These are phyloP conservation scores for Lepidotrigona ventralis DNA, from an alignment of 1,140 invertebrate genomes.

Conservation along the genomic window DNA sequence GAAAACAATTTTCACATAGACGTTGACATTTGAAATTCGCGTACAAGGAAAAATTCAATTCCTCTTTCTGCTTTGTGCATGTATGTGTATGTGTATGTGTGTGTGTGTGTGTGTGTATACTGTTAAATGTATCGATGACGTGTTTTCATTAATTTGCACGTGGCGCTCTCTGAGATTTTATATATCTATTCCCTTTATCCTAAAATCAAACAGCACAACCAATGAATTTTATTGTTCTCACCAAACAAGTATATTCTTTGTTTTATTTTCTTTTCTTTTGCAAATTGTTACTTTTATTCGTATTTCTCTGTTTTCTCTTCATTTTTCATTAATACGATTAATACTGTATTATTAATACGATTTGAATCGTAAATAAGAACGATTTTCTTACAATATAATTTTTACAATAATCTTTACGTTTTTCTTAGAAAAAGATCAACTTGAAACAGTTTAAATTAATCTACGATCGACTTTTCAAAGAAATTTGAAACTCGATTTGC, in stretches of 20 bases:
- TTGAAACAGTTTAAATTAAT: background rate
- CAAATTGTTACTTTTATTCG: background rate
- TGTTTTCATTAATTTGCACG: slow-evolving; percentile 51
- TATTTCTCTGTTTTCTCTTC: background rate
- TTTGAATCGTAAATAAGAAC: background rate
- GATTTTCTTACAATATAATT: background rate
- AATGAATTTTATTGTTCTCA: background rate
- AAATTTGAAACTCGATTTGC: background rate
- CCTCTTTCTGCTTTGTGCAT: background rate
- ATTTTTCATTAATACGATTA: too few relatives aligned
- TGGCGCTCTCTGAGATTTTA: slow-evolving; percentile 39
- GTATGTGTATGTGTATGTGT: background rate
- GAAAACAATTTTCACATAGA: slow-evolving; percentile 27
- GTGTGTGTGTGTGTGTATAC: background rate
- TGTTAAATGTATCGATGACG: slow-evolving; percentile 39
- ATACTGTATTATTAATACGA: too few relatives aligned
- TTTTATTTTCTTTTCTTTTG: background rate
- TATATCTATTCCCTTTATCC: background rate
- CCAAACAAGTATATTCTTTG: background rate
- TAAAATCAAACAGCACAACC: background rate
- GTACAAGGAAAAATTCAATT: slow-evolving; percentile 26
- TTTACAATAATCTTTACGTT: background rate
- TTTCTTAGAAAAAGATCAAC: background rate
- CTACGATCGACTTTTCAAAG: background rate
- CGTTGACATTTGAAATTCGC: slow-evolving; percentile 25